Conservation (phyloP, 2,113 vertebrate genomes). For the Cnemophilus loriae region DNA sequence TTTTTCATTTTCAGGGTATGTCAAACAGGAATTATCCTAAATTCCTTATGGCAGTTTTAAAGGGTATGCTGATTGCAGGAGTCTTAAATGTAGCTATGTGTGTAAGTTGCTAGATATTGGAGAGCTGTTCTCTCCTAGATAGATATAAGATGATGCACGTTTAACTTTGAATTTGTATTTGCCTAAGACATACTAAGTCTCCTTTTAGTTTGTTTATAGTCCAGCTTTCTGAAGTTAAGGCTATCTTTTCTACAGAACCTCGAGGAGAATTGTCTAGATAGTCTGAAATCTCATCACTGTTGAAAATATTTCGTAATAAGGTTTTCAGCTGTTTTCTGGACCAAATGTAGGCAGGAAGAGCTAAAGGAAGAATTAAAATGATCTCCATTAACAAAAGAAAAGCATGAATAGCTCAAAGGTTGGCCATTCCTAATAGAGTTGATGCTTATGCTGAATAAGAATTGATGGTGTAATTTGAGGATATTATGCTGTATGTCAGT, state of each 20-base stretch:
- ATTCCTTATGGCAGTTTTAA: not conserved
- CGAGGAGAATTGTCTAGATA: not conserved
- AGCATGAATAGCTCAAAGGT: not conserved
- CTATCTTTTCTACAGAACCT: not conserved
- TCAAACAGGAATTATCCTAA: not conserved
- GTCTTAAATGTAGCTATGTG: not conserved
- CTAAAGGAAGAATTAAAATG: not conserved
- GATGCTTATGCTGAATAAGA: not conserved
- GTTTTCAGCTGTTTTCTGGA: not conserved
- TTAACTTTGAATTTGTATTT: not conserved
- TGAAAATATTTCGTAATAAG: not conserved
- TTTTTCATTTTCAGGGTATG: not conserved
- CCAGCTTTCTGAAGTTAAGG: not conserved
- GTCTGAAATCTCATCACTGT: not conserved
- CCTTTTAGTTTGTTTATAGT: not conserved
- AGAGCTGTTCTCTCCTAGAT: not conserved
- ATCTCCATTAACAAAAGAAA: not conserved
- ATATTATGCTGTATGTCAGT: not conserved
- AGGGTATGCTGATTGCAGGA: not conserved
- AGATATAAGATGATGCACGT: not conserved
- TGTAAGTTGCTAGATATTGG: not conserved
- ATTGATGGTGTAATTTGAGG: not conserved
- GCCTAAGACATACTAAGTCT: not conserved
- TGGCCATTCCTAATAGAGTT: not conserved
- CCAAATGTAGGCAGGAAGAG: not conserved